Base-by-base conservation (phyloP, 2,888 invertebrate genomes). In the Blomia tropicalis region DNA sequence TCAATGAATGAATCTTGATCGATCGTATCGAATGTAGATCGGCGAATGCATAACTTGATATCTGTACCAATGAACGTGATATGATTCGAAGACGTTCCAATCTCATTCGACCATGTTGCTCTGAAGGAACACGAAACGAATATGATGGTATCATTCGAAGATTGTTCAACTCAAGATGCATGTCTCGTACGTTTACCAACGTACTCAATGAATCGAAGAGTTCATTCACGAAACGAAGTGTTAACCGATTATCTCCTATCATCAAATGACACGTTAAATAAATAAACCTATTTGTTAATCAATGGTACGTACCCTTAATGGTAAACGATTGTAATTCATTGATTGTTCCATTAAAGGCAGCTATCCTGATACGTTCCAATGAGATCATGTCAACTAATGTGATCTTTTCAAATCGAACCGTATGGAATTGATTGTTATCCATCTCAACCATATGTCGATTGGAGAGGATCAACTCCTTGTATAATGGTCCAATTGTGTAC, bases 31-130 rank as follows among this genome's bases (percentile, higher is more conserved):
- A 32, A 19, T 43, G 41, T 23, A 62, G 32, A 22, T 58, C 58
- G 36, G 58, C 58, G 44, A 62, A 62, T 23, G 62, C 62, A 29
- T 58, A 62, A 31, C 51, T 62, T 4, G 36, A 23, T 32, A 62
- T 58, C 27, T 22, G 27, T n/a, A 19, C 44, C 44, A 62, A n/a
- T 17, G 4, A 22, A 14, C 36, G 14, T 23, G 62, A 58, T 14
- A 23, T 1, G 11, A 62, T 27, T 14, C 5, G 23, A 11, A 62
- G 19, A 29, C 14, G 29, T 36, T 62, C 58, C 5, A 62, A 25
- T 23, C 31, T 23, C 7, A 36, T 32, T n/a, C 43, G 47, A 4
- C 22, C 27, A 47, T 47, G 14, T 14, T 47, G 17, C 56, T 29
- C 29, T 22, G 25, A 11, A 2, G 29, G 19, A 14, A 23, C 32